Percentiles rank a stretch among this genome's conserved stretches.
These are phyloP conservation scores for Mesitornis unicolor DNA, from an alignment of 2,113 vertebrate species.

Conservation along the genomic window DNA sequence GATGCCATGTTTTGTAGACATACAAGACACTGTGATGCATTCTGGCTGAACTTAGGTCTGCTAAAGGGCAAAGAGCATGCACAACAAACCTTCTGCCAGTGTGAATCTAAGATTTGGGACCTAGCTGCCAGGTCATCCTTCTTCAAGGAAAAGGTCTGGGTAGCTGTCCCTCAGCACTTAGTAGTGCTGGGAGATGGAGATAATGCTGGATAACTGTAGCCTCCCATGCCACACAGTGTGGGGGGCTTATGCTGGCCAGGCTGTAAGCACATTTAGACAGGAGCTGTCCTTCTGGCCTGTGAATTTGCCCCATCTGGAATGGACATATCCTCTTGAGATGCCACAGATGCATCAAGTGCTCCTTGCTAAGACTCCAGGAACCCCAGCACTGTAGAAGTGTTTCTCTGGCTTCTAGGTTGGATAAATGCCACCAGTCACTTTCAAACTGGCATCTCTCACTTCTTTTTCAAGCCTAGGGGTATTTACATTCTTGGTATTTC, in stretches of 20 bases:
- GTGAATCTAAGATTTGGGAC: neutral
- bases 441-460: neutral
- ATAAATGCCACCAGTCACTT: neutral
- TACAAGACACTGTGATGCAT: rapidly evolving
- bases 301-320: neutral
- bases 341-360: neutral
- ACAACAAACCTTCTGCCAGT: neutral
- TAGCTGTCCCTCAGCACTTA: neutral
- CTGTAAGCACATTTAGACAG: neutral
- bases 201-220: neutral
- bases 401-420: neutral
- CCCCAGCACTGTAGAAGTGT: neutral
- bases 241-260: neutral
- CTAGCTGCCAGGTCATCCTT: neutral
- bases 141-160: neutral
- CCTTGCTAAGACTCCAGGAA: rapidly evolving
- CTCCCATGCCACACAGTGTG: neutral
- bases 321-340: neutral
- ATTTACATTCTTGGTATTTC: neutral
- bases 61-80: neutral
- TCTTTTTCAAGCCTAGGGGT: neutral
- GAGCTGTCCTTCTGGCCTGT: neutral
- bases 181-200: neutral
- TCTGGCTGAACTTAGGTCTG: neutral
- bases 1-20: neutral